Evolutionary conservation across 2,797 vertebrate genomes (phyloP).

Genomic region (Nannoperca obscura): DNA sequence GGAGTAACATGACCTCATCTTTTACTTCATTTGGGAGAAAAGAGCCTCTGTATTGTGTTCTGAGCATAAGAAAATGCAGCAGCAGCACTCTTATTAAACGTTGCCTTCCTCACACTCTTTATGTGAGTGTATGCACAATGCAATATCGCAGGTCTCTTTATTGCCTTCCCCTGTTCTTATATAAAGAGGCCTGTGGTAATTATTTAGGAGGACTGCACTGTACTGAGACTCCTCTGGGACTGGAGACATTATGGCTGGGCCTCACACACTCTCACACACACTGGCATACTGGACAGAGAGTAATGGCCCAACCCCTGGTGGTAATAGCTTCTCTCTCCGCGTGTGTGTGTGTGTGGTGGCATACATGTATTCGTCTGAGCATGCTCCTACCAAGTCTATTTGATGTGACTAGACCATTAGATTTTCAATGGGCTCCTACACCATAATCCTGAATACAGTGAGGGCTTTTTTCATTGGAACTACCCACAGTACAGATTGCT

Average conservation of each 20-base stretch:
- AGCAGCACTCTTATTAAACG: too few species aligned
- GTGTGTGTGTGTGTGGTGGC: slow-evolving; percentile 45
- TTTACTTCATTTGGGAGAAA: not conserved
- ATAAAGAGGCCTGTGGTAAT: slow-evolving; percentile 70
- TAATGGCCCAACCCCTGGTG: slow-evolving; percentile 79
- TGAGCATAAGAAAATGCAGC: too few species aligned
- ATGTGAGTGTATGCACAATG: slow-evolving; percentile 48
- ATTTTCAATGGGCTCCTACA: slow-evolving; percentile 77
- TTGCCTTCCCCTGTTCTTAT: slow-evolving; percentile 60
- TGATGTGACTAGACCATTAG: slow-evolving; percentile 83
- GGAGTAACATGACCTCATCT: not conserved
- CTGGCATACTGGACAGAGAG: slow-evolving; percentile 78
- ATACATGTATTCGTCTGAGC: slow-evolving; percentile 68
- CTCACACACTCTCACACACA: slow-evolving; percentile 46
- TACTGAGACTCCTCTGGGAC: slow-evolving; percentile 66
- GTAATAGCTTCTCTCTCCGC: slow-evolving; percentile 79
- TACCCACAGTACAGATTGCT: slow-evolving; percentile 72
- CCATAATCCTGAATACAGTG: slow-evolving; percentile 78
- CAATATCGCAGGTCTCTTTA: slow-evolving; percentile 67
- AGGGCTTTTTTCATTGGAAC: slow-evolving; percentile 62
- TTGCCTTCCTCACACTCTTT: slow-evolving; percentile 1
- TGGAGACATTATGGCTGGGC: slow-evolving; percentile 62
- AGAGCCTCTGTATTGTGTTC: too few species aligned
- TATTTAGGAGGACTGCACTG: slow-evolving; percentile 68
- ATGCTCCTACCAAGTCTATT: slow-evolving; percentile 73